phyloP scores from a whole-genome alignment of 2,113 vertebrate genomes.

The Gavialis gangeticus region DNA sequence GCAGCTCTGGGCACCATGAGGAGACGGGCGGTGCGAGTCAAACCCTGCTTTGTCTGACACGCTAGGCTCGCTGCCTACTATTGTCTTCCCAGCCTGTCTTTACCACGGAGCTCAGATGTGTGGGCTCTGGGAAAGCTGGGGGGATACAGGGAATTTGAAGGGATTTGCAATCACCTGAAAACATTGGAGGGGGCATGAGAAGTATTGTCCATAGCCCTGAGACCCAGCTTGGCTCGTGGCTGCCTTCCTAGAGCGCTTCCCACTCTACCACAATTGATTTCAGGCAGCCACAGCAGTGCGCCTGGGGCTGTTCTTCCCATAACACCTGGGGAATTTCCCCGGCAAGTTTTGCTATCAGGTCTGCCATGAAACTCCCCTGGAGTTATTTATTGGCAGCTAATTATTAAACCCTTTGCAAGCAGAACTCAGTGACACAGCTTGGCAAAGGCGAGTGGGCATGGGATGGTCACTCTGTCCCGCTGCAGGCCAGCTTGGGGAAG shows the following conservation, averaged over 20 bases:
- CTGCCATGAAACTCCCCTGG: background rate
- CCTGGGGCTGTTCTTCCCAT: background rate
- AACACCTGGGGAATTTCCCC: background rate
- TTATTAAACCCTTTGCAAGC: constrained; percentile 68
- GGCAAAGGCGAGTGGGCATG: background rate
- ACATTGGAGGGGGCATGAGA: background rate
- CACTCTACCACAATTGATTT: background rate
- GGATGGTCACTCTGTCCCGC: background rate
- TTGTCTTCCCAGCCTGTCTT: background rate
- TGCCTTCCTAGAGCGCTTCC: background rate
- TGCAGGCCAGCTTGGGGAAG: background rate
- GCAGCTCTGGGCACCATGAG: too few species aligned
- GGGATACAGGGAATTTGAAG: background rate
- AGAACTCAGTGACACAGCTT: background rate
- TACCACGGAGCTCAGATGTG: rapidly evolving
- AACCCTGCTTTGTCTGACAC: background rate
- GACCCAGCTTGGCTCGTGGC: background rate
- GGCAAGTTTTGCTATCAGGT: background rate
- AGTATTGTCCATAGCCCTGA: background rate
- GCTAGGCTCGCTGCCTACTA: rapidly evolving
- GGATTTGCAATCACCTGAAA: background rate
- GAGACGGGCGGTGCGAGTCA: background rate
- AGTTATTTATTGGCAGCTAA: constrained; percentile 58
- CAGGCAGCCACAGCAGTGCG: background rate
- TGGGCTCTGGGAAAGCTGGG: background rate